A percentile compares a stretch with the other conserved stretches of the same genome.
Evolutionary conservation across 2,113 vertebrate genomes (phyloP).

Genomic region (Willisornis vidua): DNA sequence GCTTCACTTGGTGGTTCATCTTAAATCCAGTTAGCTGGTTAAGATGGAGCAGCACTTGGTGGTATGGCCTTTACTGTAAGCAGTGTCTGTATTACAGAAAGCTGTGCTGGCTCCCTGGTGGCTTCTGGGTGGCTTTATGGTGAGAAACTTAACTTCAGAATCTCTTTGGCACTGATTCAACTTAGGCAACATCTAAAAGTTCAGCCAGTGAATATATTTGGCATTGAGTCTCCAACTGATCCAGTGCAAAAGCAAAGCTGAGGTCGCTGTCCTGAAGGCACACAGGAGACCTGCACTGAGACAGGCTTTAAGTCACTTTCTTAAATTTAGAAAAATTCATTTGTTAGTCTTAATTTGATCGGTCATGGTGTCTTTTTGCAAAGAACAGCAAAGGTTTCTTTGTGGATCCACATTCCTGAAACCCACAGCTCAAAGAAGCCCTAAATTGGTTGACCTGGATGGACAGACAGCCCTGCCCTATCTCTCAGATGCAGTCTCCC

Average conservation of each 20-base stretch:
- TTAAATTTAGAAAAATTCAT: neutral
- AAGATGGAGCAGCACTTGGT: neutral
- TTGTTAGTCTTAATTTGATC: neutral
- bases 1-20: neutral
- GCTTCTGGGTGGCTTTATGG: neutral
- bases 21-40: neutral
- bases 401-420: neutral
- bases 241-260: neutral
- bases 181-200: neutral
- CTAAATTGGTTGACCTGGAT: neutral
- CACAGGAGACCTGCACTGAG: neutral
- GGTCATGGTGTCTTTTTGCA: neutral
- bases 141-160: neutral
- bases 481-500: neutral
- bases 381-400: neutral
- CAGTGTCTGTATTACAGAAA: neutral
- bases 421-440: neutral
- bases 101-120: neutral
- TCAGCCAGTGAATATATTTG: neutral
- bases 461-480: neutral
- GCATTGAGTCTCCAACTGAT: fast-evolving
- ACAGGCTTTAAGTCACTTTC: neutral
- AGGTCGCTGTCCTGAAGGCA: neutral
- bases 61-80: neutral
- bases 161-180: fast-evolving